Base-by-base conservation (phyloP, 92 coral and sea anemone genomes). In the Epizoanthus rinbou region DNA sequence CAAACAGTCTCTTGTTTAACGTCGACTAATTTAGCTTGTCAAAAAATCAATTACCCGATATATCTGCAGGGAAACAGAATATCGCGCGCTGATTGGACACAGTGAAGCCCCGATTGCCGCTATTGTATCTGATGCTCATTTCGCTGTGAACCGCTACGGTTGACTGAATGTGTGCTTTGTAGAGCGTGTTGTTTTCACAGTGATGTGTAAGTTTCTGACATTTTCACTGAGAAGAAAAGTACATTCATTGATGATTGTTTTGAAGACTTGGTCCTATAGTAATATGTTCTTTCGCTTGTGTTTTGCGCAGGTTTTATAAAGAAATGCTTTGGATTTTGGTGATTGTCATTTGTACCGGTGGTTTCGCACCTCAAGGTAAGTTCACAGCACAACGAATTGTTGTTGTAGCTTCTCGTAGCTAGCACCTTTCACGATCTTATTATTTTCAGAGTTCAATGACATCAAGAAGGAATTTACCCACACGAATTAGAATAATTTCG, bases 1-100 rank as follows among this genome's bases (percentile, higher is more conserved):
- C 64, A 54, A 52, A 74, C 80, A 57, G 25, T 8, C 45, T 16
- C 18, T 2, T 41, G 24, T 83, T 69, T 21, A 57, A 64, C 75
- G 64, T 74, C 68, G 74, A 76, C 56, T 84, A 80, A 75, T 75
- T 82, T 54, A 84, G 64, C 83, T 88, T 91, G 98, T 93, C 90
- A 88, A 86, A 87, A 84, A 71, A 85, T 73, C 91, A 71, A 89
- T 88, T 91, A 79, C 86, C 86, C 80, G 43, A 37, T 37, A 37
- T 87, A 87, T 93, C 91, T 85, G 54, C 65, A 41, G 52, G 31
- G 64, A 78, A 82, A 68, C 71, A 69, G 54, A 24, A 74, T 80
- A 76, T 67, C 78, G 87, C 74, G 54, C 54, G 75, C 68, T 91
- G 93, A 93, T 93, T 93, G 98, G 98, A 87, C 76, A 70, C 52